Evolutionary conservation across 2,888 invertebrate genomes (phyloP).

Genomic region (Colletes collaris): DNA sequence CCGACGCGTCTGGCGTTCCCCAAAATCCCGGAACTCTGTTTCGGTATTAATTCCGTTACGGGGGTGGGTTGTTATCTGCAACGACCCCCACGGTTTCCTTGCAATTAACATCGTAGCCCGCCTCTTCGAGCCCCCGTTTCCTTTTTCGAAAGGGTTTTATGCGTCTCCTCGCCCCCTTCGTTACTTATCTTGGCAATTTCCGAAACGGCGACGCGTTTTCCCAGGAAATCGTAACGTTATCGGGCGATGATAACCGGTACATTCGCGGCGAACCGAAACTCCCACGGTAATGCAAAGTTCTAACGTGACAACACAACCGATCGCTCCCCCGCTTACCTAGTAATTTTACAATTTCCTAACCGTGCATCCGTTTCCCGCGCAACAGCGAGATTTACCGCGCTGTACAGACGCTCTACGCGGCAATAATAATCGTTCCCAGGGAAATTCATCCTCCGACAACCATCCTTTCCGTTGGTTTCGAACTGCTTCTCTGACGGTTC

Average conservation of each 20-base stretch:
- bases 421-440: conserved; percentile 54
- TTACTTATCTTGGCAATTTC: conserved; percentile 26
- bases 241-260: conserved; percentile 38
- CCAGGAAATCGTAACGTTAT: conserved; percentile 48
- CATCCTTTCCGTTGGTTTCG: conserved; percentile 29
- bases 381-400: conserved; percentile 47
- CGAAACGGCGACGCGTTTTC: conserved; percentile 8
- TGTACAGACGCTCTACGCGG: conserved; percentile 25
- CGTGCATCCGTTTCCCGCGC: conserved; percentile 59
- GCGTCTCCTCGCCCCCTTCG: neutral
- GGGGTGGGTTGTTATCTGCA: neutral
- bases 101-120: conserved; percentile 40
- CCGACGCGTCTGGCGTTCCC: neutral
- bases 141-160: conserved; percentile 35
- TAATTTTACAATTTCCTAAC: conserved; percentile 64
- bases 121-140: conserved; percentile 24
- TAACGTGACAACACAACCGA: conserved; percentile 48
- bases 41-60: conserved; percentile 38
- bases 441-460: conserved; percentile 46
- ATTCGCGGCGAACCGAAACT: conserved; percentile 47
- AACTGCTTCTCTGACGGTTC: conserved; percentile 21
- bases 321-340: conserved; percentile 15
- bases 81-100: conserved; percentile 8
- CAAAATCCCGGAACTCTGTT: conserved; percentile 9
- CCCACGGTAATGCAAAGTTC: conserved; percentile 35